Base-by-base conservation (phyloP, 1,140 invertebrate species). In the Psix sp. region DNA sequence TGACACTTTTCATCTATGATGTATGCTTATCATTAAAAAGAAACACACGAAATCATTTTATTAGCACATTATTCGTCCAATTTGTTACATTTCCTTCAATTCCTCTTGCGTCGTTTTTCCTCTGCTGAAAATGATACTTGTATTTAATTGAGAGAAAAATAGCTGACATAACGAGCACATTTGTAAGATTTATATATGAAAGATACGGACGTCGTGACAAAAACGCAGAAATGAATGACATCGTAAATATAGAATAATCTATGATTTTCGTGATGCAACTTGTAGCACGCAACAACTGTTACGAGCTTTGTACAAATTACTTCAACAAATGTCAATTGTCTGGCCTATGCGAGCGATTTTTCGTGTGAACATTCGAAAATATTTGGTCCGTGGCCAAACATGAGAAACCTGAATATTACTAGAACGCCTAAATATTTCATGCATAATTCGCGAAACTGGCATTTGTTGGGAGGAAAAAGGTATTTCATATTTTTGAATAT, bases 401-500 rank as follows among this genome's bases (percentile, higher is more conserved):
- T n/a, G n/a, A n/a, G n/a, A n/a, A 29, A 29, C 7, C n/a, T 29
- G 26, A 10, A n/a, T 24, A 56, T 56, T 42, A 43, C 43, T 43
- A 5, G 7, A 24, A 24, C 6, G 26, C 7, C 5, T 20, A 33
- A 56, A 56, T 20, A 29, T 38, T 56, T 17, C 38, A 42, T 56
- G 2, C n/a, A 6, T 56, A 40, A 54, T 40, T 14, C 42, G 24
- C 38, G 13, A 15, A n/a, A n/a, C n/a, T n/a, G n/a, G n/a, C n/a
- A n/a, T n/a, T n/a, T n/a, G n/a, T n/a, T 11, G 31, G 26, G 2
- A 33, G 16, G 7, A 33, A 56, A 43, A 57, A 24, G 9, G 18
- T 24, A 57, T 57, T 24, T 35, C 39, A 14, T 11, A 33, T 49
- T 40, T 49, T 49, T 60, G 43, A 60, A 60, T 42, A 60, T 29